Evolutionary conservation across 1,140 invertebrate genomes (phyloP).

Genomic region (Hypsibius dujardini): DNA sequence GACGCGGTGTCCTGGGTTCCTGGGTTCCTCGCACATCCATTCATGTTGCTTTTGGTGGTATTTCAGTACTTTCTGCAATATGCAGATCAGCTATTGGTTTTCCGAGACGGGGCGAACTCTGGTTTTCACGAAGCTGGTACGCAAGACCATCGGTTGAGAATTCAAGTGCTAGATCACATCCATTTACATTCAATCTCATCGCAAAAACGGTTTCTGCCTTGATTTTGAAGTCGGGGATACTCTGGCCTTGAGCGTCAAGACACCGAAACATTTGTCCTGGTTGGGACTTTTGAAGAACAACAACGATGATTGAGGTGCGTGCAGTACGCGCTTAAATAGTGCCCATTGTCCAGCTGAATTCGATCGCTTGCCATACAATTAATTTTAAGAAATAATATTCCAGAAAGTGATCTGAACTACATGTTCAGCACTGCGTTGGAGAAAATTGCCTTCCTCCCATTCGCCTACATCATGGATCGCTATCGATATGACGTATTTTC

Average conservation of each 20-base stretch:
- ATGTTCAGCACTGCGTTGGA: slow-evolving; percentile 59
- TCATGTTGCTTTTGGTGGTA: background rate
- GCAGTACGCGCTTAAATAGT: background rate
- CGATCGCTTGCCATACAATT: too few species aligned
- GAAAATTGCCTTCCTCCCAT: slow-evolving; percentile 68
- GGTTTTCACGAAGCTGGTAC: slow-evolving; percentile 53
- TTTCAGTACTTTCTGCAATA: slow-evolving; percentile 58
- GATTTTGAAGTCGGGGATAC: background rate
- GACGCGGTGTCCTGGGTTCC: too few species aligned
- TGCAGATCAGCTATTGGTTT: slow-evolving; percentile 50
- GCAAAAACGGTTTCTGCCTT: too few species aligned
- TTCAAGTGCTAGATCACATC: too few species aligned
- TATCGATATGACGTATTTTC: slow-evolving; percentile 71
- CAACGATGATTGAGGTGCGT: slow-evolving; percentile 8
- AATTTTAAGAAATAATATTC: too few species aligned
- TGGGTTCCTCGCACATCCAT: too few species aligned
- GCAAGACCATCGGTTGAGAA: too few species aligned
- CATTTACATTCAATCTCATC: too few species aligned
- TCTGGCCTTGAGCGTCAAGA: slow-evolving; percentile 11
- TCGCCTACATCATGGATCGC: slow-evolving; percentile 52
- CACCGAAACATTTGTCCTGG: slow-evolving; percentile 19
- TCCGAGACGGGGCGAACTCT: slow-evolving; percentile 58
- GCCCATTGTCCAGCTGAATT: background rate
- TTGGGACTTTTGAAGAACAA: slow-evolving; percentile 12
- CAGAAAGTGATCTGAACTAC: slow-evolving; percentile 56